Evolutionary conservation across 2,888 invertebrate genomes (phyloP).

Genomic region (Caenorhabditis japonica): DNA sequence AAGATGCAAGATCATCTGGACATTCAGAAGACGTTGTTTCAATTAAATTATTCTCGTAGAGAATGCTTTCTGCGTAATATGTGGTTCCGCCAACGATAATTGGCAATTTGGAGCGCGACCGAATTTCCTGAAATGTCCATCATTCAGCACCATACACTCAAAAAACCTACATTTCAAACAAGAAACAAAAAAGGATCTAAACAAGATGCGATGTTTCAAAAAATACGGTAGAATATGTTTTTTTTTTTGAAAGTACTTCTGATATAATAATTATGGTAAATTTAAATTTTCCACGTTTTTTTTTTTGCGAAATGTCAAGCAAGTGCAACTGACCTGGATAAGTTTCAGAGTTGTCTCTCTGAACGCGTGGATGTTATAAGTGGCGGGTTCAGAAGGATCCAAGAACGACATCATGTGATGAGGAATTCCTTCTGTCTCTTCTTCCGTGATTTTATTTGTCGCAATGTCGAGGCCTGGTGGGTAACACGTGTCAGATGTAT

Average conservation of each 20-base stretch:
- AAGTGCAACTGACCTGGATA: constrained; percentile 12
- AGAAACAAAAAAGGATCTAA: too few species aligned
- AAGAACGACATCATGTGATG: constrained; percentile 92
- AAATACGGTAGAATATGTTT: too few species aligned
- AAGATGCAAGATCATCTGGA: too few species aligned
- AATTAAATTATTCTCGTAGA: constrained; percentile 80
- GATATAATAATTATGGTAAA: too few species aligned
- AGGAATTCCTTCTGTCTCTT: constrained; percentile 84
- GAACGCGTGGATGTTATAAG: constrained; percentile 70
- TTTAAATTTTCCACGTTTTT: neutral
- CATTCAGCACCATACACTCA: too few species aligned
- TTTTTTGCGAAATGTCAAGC: neutral
- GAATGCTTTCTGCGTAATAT: constrained; percentile 95
- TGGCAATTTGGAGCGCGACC: constrained; percentile 84
- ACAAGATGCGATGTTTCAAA: too few species aligned
- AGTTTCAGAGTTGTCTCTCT: constrained; percentile 48
- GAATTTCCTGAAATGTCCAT: constrained; percentile 66
- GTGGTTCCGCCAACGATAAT: constrained; percentile 96
- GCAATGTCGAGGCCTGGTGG: constrained; percentile 76
- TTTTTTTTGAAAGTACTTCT: too few species aligned
- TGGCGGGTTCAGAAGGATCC: constrained; percentile 82
- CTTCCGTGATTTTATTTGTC: constrained; percentile 82
- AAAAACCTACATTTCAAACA: too few species aligned
- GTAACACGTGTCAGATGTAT: constrained; percentile 1
- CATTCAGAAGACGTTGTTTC: constrained; percentile 33